phyloP scores from a whole-genome alignment of 2,888 invertebrate species.

The Cephus pygmeus region DNA sequence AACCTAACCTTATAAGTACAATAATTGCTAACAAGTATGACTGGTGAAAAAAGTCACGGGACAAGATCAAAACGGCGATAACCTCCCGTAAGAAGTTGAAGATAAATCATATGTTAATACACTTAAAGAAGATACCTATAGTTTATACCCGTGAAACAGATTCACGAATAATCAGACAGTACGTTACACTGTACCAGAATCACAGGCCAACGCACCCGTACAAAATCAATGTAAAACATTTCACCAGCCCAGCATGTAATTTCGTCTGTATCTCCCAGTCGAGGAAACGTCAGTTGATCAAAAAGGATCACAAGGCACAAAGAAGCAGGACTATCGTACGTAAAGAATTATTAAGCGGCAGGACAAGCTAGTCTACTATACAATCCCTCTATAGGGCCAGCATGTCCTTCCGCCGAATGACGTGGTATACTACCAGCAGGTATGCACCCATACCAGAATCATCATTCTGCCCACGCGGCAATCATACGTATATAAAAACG shows the following conservation, averaged over 20 bases:
- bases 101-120: too few relatives aligned
- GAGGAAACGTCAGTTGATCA: not conserved
- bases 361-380: not conserved
- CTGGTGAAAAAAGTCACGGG: not conserved
- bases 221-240: not conserved
- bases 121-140: too few relatives aligned
- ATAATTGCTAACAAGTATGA: not conserved
- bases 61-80: not conserved
- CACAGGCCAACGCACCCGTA: not conserved
- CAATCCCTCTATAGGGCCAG: not conserved
- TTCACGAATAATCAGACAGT: not conserved
- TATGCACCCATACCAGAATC: not conserved
- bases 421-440: not conserved
- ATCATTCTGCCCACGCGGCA: not conserved
- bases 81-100: not conserved
- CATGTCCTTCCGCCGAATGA: too few relatives aligned
- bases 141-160: not conserved
- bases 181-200: not conserved
- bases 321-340: not conserved
- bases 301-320: not conserved
- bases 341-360: not conserved
- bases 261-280: not conserved
- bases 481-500: not conserved
- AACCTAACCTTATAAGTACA: not conserved
- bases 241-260: not conserved